Base-by-base conservation (phyloP, 2,888 invertebrate genomes). In the Acronicta psi region DNA sequence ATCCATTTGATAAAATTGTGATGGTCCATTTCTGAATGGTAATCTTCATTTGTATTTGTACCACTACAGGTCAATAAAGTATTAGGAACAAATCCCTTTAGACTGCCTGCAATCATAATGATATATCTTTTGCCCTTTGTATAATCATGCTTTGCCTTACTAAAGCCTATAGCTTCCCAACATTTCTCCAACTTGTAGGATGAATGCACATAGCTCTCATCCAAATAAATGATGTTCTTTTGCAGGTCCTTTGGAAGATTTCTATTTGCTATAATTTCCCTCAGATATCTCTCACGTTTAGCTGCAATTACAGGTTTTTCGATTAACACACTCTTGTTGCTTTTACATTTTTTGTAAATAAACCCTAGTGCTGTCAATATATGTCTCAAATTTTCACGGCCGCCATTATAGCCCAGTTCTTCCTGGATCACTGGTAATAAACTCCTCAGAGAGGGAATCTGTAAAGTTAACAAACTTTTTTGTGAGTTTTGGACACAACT, bases 121-220 rank as follows among this genome's bases (percentile, higher is more conserved):
- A 73, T 72, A n/a, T 46, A 69, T 14, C 50, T 45, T 61, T 75
- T 43, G 53, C 73, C 63, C 69, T 73, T 36, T 44, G 68, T 43
- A 52, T 59, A 37, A 63, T 55, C 54, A 50, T 38, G 17, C 42
- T 40, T 47, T 5, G 72, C 52, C 23, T 66, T 59, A 25, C 13
- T 14, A 0, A 44, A 41, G n/a, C 63, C 46, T 13, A 50, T 43
- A 3, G 63, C 60, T 31, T 77, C 70, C 73, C 77, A 75, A 51
- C 73, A 75, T 62, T 64, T 74, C 17, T 55, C 66, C 16, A 70
- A 18, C 49, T 68, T 74, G 42, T 69, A 72, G 3, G 65, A 69
- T 4, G 46, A 42, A 44, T 79, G 75, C 20, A 77, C 66, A 37
- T 77, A 77, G 44, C 73, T 79, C 45, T 79, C 77, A 69, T 79